These are phyloP conservation scores for Tetramorium alpestre DNA, from an alignment of 1,140 invertebrate species.

Conservation along the genomic window DNA sequence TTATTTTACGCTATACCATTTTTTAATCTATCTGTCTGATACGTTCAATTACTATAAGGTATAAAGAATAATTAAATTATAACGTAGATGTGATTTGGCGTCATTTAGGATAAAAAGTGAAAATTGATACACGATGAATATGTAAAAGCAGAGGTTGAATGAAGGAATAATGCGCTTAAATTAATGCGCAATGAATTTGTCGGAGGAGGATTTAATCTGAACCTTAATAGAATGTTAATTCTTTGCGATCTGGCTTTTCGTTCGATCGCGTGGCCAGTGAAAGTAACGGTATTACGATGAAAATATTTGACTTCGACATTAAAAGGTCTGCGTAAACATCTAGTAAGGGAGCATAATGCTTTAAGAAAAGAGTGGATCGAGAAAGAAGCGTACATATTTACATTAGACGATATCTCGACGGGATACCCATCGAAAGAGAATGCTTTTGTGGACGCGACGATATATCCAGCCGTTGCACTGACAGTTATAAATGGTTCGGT, in stretches of 20 bases:
- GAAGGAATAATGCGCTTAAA: background rate
- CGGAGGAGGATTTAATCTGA: background rate
- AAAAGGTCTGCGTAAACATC: conserved; percentile 37
- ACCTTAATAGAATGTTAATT: conserved; percentile 1
- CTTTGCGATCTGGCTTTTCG: background rate
- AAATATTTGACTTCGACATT: conserved; percentile 39
- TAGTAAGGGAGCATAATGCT: conserved; percentile 21
- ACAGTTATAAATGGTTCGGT: conserved; percentile 62
- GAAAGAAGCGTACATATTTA: conserved; percentile 60
- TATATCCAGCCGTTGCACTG: conserved; percentile 54
- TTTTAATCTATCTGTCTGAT: background rate
- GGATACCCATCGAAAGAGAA: conserved; percentile 66
- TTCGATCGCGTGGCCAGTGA: background rate
- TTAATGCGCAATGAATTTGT: background rate
- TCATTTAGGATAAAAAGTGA: background rate
- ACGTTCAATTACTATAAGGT: background rate
- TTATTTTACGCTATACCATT: background rate
- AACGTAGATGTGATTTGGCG: background rate
- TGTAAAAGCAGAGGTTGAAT: background rate
- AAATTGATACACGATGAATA: background rate
- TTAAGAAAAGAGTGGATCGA: conserved; percentile 38
- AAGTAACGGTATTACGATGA: conserved; percentile 8
- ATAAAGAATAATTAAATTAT: background rate
- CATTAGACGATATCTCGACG: conserved; percentile 49
- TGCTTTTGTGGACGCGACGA: conserved; percentile 56